A percentile compares a stretch with the other conserved stretches of the same genome.
These are phyloP conservation scores for Marronus borbonicus DNA, from an alignment of 2,888 invertebrate genomes.

Conservation along the genomic window DNA sequence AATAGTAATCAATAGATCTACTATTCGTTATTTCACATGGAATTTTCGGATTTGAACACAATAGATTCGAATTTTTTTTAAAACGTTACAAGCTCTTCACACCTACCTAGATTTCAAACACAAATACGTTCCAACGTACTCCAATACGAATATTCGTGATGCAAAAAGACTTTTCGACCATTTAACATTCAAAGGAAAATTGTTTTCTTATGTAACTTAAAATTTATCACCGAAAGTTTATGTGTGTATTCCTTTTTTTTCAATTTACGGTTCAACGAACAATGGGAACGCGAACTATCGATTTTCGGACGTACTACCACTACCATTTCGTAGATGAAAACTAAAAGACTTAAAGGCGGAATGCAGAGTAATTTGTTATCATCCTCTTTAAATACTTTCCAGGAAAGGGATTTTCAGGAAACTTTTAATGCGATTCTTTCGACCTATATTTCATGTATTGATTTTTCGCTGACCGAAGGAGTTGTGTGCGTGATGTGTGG, in stretches of 20 bases:
- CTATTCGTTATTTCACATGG: too few species aligned
- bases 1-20: too few species aligned
- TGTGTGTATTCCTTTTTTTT: conserved; percentile 16
- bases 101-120: not conserved
- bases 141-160: not conserved
- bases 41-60: too few species aligned
- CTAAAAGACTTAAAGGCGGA: conserved; percentile 17
- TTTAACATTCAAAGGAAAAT: conserved; percentile 32
- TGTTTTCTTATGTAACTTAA: conserved; percentile 15
- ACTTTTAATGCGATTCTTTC: conserved; percentile 12
- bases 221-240: conserved; percentile 39
- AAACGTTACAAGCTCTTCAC: not conserved
- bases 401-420: not conserved
- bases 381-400: conserved; percentile 30
- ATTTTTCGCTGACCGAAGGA: not conserved
- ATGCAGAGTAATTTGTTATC: conserved; percentile 32
- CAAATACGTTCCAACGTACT: not conserved
- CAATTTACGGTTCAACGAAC: conserved; percentile 2
- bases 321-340: conserved; percentile 8
- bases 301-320: conserved; percentile 17
- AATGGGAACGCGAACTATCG: conserved; percentile 4
- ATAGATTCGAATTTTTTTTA: not conserved
- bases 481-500: too few species aligned
- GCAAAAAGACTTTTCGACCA: conserved; percentile 6
- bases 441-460: conserved; percentile 10